Evolutionary conservation across 2,888 invertebrate species (phyloP).

Genomic region (Drosophila lacicola): DNA sequence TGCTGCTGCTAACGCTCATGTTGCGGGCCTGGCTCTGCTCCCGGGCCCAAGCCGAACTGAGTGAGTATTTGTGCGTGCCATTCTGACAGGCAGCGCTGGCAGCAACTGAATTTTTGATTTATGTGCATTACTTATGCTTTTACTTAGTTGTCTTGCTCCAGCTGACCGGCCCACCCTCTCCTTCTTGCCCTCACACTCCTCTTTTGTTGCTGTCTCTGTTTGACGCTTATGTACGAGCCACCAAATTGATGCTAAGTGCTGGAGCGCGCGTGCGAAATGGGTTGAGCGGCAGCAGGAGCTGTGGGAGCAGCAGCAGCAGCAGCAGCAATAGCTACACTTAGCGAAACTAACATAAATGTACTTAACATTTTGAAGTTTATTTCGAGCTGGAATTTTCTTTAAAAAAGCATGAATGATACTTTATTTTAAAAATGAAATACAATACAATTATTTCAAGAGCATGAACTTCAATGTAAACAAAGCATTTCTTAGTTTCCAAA

Average conservation of each 20-base stretch:
- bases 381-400: no score
- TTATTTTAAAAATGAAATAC: no score
- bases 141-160: slow-evolving; percentile 69
- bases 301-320: slow-evolving; percentile 4
- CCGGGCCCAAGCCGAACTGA: slow-evolving; percentile 43
- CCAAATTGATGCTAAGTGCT: slow-evolving; percentile 79
- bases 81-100: slow-evolving; percentile 73
- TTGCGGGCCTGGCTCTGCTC: not conserved
- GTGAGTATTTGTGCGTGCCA: slow-evolving; percentile 79
- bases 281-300: slow-evolving; percentile 48
- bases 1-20: not conserved
- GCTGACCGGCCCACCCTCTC: slow-evolving; percentile 2
- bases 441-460: no score
- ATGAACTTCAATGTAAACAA: no score
- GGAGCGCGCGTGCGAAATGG: slow-evolving; percentile 77
- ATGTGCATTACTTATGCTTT: slow-evolving; percentile 83
- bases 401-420: no score
- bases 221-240: slow-evolving; percentile 67
- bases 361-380: no score
- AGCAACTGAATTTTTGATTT: slow-evolving; percentile 84
- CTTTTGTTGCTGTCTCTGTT: slow-evolving; percentile 36
- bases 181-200: not conserved
- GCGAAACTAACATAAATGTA: not conserved
- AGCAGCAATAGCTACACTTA: slow-evolving; percentile 8
- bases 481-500: no score